Conservation (phyloP, 2,113 vertebrate species). For the Lates calcarifer region DNA sequence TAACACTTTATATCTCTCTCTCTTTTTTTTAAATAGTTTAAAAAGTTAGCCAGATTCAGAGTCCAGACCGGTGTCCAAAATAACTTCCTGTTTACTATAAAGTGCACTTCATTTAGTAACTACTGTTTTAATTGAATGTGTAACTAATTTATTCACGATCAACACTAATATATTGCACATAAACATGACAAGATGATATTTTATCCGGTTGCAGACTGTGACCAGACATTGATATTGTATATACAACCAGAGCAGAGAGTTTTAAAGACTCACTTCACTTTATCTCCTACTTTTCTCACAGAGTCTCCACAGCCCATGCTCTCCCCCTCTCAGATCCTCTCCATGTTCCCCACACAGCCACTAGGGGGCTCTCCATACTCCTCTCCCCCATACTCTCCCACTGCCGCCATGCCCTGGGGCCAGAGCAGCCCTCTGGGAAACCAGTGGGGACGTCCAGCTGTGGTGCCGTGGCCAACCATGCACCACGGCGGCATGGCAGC, state of each 20-base stretch:
- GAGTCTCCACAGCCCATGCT: constrained; percentile 53
- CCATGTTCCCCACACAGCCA: constrained; percentile 68
- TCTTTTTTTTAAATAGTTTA: too few relatives aligned
- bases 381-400: constrained; percentile 42
- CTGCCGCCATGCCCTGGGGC: constrained; percentile 53
- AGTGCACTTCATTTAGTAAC: too few relatives aligned
- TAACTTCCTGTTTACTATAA: too few relatives aligned
- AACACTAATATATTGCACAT: too few relatives aligned
- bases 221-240: neutral
- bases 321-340: constrained; percentile 64
- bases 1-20: too few relatives aligned
- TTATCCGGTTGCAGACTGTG: neutral
- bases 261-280: neutral
- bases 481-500: neutral
- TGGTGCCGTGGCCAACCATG: neutral
- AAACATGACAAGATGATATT: too few relatives aligned
- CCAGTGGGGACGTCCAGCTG: constrained; percentile 40
- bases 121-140: too few relatives aligned
- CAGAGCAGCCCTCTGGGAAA: constrained; percentile 39
- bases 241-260: neutral
- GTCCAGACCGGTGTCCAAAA: too few relatives aligned
- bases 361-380: constrained; percentile 53
- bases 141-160: too few relatives aligned
- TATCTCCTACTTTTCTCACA: neutral
- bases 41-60: too few relatives aligned